phyloP scores from a whole-genome alignment of 2,797 vertebrate species.

The Pseudocheirus occidentalis region DNA sequence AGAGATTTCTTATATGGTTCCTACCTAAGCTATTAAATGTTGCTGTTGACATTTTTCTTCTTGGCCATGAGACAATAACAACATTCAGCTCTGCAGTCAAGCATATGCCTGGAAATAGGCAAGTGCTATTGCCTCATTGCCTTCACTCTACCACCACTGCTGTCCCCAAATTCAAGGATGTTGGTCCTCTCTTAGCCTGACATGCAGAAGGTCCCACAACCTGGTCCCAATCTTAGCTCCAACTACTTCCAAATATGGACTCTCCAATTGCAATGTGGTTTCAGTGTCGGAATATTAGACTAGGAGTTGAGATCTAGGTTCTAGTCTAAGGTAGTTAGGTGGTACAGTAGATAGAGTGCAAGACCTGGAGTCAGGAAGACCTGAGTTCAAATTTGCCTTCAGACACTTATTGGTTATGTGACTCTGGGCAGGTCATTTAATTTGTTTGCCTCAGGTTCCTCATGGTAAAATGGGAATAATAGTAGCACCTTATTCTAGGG shows the following conservation, averaged over 20 bases:
- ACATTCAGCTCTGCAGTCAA: constrained; percentile 49
- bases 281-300: not conserved
- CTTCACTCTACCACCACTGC: constrained; percentile 23
- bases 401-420: not conserved
- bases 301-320: not conserved
- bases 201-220: not conserved
- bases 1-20: constrained; percentile 41
- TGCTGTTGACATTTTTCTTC: constrained; percentile 58
- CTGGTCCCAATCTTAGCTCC: not conserved
- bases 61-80: constrained; percentile 55
- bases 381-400: not conserved
- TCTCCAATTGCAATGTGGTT: not conserved
- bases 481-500: not conserved
- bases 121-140: too few species aligned
- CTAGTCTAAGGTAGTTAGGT: not conserved
- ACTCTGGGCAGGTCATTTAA: not conserved
- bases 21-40: constrained; percentile 59
- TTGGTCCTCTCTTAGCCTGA: not conserved
- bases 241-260: not conserved
- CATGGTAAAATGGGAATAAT: not conserved
- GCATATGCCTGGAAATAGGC: constrained; percentile 56
- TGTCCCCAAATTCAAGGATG: not conserved
- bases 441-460: not conserved
- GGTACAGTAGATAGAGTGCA: not conserved
- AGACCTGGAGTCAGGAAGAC: not conserved